These are phyloP conservation scores for Callinectes sapidus DNA, from an alignment of 2,888 invertebrate genomes.

Conservation along the genomic window DNA sequence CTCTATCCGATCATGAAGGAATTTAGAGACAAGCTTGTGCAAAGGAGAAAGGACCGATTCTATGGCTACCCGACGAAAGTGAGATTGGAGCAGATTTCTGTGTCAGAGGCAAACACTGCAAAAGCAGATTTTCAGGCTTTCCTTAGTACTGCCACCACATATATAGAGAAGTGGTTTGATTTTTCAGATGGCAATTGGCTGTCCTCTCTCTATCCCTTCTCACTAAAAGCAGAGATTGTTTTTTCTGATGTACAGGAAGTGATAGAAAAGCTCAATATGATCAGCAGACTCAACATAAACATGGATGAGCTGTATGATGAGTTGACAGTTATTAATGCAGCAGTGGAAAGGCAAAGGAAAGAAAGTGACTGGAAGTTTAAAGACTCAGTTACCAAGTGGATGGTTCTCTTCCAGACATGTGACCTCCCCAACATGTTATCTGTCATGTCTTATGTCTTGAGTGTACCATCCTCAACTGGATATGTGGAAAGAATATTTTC, in stretches of 20 bases:
- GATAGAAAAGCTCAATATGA: too few relatives aligned
- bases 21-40: neutral
- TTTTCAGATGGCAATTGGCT: slow-evolving; percentile 26
- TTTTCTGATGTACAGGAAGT: too few relatives aligned
- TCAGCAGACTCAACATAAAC: too few relatives aligned
- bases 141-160: neutral
- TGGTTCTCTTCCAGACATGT: too few relatives aligned
- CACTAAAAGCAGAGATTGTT: neutral
- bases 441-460: too few relatives aligned
- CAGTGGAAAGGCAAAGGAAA: too few relatives aligned
- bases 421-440: too few relatives aligned
- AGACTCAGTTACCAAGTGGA: too few relatives aligned
- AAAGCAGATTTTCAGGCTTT: neutral
- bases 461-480: neutral
- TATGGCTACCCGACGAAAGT: neutral
- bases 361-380: too few relatives aligned
- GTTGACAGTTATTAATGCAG: too few relatives aligned
- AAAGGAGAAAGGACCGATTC: neutral
- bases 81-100: neutral
- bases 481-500: neutral
- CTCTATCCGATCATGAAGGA: neutral
- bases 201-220: neutral
- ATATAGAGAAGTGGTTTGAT: slow-evolving; percentile 21
- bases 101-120: neutral
- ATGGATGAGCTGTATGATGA: too few relatives aligned